phyloP scores from a whole-genome alignment of 2,888 invertebrate genomes.

The Ectobius pallidus region DNA sequence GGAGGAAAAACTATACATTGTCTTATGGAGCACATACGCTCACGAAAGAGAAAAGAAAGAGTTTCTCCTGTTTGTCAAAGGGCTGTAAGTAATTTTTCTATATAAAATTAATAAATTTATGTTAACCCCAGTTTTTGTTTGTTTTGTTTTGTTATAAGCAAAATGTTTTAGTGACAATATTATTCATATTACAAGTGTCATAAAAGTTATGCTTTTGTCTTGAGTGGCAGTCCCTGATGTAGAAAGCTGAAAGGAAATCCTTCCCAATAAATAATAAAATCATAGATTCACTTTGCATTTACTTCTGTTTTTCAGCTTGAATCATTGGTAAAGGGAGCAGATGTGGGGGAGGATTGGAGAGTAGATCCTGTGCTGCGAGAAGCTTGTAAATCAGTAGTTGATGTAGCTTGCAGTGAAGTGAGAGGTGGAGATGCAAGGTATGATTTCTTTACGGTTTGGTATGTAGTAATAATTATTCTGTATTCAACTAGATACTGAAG shows the following conservation, averaged over 20 bases:
- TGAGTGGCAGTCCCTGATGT: too few species aligned
- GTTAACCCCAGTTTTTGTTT: too few species aligned
- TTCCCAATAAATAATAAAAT: too few species aligned
- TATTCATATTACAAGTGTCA: too few species aligned
- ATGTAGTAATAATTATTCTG: too few species aligned
- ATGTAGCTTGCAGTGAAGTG: slow-evolving; percentile 72
- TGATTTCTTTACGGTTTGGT: neutral
- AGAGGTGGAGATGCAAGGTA: slow-evolving; percentile 53
- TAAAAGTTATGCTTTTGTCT: too few species aligned
- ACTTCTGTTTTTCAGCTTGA: slow-evolving; percentile 77
- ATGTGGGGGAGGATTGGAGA: slow-evolving; percentile 94
- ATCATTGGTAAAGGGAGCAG: slow-evolving; percentile 80
- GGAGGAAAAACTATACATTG: slow-evolving; percentile 95
- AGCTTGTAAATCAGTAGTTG: slow-evolving; percentile 86
- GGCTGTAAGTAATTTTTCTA: slow-evolving; percentile 61
- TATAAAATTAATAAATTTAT: too few species aligned
- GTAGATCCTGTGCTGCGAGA: slow-evolving; percentile 89
- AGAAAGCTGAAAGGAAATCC: too few species aligned
- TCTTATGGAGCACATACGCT: slow-evolving; percentile 85
- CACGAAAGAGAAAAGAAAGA: slow-evolving; percentile 66
- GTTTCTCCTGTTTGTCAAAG: slow-evolving; percentile 75
- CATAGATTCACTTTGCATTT: too few species aligned
- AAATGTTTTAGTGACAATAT: too few species aligned
- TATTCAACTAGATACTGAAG: too few species aligned
- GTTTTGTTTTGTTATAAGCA: too few species aligned